Evolutionary conservation across 2,888 invertebrate species (phyloP).

Genomic region (Callinectes sapidus): DNA sequence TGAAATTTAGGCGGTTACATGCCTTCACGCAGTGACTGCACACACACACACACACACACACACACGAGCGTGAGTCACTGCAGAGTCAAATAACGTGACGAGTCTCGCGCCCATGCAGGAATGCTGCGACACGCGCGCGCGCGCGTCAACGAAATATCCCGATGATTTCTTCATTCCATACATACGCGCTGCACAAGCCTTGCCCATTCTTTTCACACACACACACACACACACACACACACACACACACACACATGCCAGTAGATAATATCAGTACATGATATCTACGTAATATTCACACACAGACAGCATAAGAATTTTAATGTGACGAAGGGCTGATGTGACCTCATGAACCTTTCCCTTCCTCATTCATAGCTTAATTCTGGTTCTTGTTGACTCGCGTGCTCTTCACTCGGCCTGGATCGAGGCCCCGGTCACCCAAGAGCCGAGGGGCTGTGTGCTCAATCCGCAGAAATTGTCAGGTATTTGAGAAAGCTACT

Average conservation of each 20-base stretch:
- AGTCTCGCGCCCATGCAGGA: neutral
- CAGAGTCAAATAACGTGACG: neutral
- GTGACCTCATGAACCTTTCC: no score
- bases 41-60: slow-evolving; percentile 23
- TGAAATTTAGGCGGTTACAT: neutral
- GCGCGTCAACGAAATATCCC: neutral
- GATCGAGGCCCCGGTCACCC: neutral
- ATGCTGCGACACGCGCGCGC: neutral
- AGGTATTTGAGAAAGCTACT: slow-evolving; percentile 19
- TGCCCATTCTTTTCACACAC: neutral
- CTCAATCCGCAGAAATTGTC: slow-evolving; percentile 29
- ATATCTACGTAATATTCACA: neutral
- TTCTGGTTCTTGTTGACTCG: neutral
- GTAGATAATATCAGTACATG: neutral
- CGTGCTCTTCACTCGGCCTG: neutral
- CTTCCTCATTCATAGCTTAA: neutral
- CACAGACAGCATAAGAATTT: neutral
- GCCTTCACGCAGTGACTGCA: neutral
- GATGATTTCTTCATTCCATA: neutral
- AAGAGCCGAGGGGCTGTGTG: neutral
- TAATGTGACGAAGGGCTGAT: no score
- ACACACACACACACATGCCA: slow-evolving; percentile 4
- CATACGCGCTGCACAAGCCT: neutral
- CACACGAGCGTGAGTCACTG: neutral
- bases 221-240: slow-evolving; percentile 32